Percentiles rank a stretch among this genome's conserved stretches.
Evolutionary conservation across 2,888 invertebrate species (phyloP).

Genomic region (Napeogenes inachia): DNA sequence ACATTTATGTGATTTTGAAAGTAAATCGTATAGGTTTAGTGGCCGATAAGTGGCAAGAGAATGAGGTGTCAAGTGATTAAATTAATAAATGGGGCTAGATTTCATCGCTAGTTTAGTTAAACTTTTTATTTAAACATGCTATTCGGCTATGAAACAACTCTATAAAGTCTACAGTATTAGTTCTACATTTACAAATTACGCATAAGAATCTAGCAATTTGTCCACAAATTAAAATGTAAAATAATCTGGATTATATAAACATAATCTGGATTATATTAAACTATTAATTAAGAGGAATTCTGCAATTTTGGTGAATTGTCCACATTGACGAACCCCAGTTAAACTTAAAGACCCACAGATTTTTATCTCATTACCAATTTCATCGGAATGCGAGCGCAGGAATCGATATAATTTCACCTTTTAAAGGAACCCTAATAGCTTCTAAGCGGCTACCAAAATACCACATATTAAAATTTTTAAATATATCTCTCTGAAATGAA

Average conservation of each 20-base stretch:
- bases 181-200: too few relatives aligned
- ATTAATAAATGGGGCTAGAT: slow-evolving; percentile 61
- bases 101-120: slow-evolving; percentile 26
- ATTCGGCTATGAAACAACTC: slow-evolving; percentile 9
- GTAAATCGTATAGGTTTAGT: slow-evolving; percentile 73
- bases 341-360: slow-evolving; percentile 59
- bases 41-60: slow-evolving; percentile 59
- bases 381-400: slow-evolving; percentile 64
- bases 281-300: neutral
- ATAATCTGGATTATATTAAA: too few relatives aligned
- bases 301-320: neutral
- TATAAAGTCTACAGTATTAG: neutral
- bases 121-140: slow-evolving; percentile 20
- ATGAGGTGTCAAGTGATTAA: slow-evolving; percentile 73
- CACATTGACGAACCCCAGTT: neutral
- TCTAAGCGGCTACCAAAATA: slow-evolving; percentile 44
- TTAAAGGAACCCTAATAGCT: slow-evolving; percentile 63
- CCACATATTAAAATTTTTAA: slow-evolving; percentile 19
- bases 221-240: too few relatives aligned
- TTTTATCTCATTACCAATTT: slow-evolving; percentile 71
- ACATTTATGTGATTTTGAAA: slow-evolving; percentile 74
- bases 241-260: too few relatives aligned
- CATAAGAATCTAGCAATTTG: too few relatives aligned
- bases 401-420: slow-evolving; percentile 57
- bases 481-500: slow-evolving; percentile 8